A percentile compares a stretch with the other conserved stretches of the same genome.
Conservation (phyloP, 2,797 vertebrate species). For the Fratercula arctica region DNA sequence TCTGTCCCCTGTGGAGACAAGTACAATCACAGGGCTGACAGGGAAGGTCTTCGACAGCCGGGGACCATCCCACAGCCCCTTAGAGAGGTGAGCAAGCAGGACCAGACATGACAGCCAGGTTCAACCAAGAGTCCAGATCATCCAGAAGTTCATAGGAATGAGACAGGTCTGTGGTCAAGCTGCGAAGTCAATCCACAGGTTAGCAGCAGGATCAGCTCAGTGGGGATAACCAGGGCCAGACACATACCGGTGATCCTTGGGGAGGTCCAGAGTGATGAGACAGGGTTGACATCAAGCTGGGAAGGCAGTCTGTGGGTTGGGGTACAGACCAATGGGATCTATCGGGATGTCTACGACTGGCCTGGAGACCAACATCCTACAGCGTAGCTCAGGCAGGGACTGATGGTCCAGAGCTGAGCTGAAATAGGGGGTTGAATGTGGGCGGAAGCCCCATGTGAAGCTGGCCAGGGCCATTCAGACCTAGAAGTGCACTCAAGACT, state of each 20-base stretch:
- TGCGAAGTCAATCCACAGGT: neutral
- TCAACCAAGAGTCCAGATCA: neutral
- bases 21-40: neutral
- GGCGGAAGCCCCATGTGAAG: neutral
- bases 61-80: neutral
- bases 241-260: neutral
- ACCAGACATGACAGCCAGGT: neutral
- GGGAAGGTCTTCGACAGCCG: neutral
- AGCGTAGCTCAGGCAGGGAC: neutral
- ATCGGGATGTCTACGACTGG: neutral
- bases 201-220: neutral
- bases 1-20: neutral
- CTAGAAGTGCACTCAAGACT: neutral
- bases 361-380: neutral
- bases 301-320: neutral
- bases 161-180: neutral
- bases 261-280: neutral
- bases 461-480: neutral
- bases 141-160: neutral
- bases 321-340: neutral
- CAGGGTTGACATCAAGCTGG: neutral
- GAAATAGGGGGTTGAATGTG: neutral
- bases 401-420: neutral
- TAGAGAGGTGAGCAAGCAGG: neutral
- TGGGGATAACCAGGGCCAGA: neutral